Evolutionary conservation across 1,140 invertebrate genomes (phyloP).

Genomic region (Bombus impatiens): DNA sequence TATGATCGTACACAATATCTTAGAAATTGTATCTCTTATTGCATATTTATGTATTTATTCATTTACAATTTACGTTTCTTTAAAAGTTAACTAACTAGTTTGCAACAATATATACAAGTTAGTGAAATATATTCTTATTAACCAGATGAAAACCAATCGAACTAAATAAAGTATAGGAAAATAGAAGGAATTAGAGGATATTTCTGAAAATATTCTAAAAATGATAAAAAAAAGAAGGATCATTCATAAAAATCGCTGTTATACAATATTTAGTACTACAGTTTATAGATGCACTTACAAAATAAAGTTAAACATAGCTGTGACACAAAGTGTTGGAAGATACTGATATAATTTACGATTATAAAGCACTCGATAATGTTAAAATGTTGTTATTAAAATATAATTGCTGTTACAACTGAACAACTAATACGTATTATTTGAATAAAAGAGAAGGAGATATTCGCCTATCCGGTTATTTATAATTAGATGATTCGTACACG

Average conservation of each 20-base stretch:
- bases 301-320: conserved; percentile 28
- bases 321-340: conserved; percentile 25
- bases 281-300: conserved; percentile 44
- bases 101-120: neutral
- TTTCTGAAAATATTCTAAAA: conserved; percentile 35
- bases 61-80: neutral
- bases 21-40: neutral
- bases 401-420: conserved; percentile 33
- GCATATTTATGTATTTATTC: neutral
- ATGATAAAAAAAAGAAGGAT: neutral
- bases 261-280: conserved; percentile 53
- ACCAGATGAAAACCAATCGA: neutral
- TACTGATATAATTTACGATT: conserved; percentile 35
- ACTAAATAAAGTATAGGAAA: conserved; percentile 1
- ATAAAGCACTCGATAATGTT: conserved; percentile 41
- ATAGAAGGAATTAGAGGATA: neutral
- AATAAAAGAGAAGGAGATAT: neutral
- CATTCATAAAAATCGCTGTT: conserved; percentile 45
- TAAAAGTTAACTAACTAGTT: neutral
- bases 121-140: conserved; percentile 36
- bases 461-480: conserved; percentile 31
- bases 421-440: conserved; percentile 36
- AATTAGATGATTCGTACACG: neutral
- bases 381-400: conserved; percentile 41
- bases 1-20: neutral